phyloP scores from a whole-genome alignment of 1,140 invertebrate species.

The Brachionus calyciflorus region DNA sequence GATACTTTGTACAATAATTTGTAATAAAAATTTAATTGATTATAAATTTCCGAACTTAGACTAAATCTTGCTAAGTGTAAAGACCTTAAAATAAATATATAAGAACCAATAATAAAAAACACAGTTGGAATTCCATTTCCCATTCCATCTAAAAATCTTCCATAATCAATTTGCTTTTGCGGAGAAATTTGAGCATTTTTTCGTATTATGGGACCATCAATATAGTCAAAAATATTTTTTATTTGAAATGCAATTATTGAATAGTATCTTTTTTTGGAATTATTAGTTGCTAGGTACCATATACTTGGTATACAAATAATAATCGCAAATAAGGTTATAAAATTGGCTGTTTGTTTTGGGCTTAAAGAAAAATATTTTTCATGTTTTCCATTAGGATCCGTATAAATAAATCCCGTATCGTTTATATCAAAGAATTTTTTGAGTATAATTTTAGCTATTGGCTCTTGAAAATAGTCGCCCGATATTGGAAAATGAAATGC shows the following conservation, averaged over 20 bases:
- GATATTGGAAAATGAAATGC: neutral
- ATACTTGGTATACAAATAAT: constrained; percentile 29
- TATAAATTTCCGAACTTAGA: neutral
- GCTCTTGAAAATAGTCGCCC: constrained; percentile 2
- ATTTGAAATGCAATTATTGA: neutral
- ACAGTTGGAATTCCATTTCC: neutral
- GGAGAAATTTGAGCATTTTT: neutral
- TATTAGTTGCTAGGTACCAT: neutral
- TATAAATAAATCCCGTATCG: neutral
- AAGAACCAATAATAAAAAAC: constrained; percentile 18
- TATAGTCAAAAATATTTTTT: constrained; percentile 14
- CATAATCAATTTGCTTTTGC: neutral
- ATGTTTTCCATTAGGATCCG: neutral
- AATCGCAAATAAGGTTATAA: constrained; percentile 8
- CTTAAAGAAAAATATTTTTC: neutral
- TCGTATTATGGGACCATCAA: constrained; percentile 11
- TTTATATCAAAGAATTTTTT: constrained; percentile 2
- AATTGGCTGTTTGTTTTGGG: neutral
- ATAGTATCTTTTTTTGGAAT: neutral
- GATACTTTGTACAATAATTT: neutral
- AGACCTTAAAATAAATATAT: neutral
- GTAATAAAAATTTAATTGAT: constrained; percentile 17
- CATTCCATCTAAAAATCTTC: neutral
- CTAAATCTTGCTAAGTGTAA: neutral
- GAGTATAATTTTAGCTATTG: constrained; percentile 2